Evolutionary conservation across 2,797 vertebrate species (phyloP).

Genomic region (Protonibea diacanthus): DNA sequence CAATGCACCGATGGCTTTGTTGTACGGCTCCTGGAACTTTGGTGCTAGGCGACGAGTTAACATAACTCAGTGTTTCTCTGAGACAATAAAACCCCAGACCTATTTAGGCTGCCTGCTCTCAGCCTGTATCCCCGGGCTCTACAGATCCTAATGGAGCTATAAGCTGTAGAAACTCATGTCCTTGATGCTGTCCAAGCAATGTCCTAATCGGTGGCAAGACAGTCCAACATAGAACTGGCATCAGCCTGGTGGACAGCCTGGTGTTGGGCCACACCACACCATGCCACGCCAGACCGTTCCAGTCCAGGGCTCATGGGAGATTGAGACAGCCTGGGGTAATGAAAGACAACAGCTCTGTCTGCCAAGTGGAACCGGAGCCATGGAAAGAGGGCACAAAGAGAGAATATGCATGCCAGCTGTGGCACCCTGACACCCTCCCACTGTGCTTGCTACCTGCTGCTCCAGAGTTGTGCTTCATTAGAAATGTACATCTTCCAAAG

Average conservation of each 20-base stretch:
- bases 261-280: constrained; percentile 44
- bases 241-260: constrained; percentile 52
- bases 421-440: constrained; percentile 57
- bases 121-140: constrained; percentile 43
- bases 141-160: constrained; percentile 60
- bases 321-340: constrained; percentile 77
- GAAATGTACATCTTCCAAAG: constrained; percentile 9
- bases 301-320: constrained; percentile 68
- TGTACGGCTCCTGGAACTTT: constrained; percentile 43
- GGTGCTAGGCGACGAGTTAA: constrained; percentile 33
- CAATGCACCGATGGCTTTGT: constrained; percentile 41
- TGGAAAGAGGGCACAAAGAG: constrained; percentile 60
- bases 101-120: constrained; percentile 51
- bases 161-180: constrained; percentile 64
- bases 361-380: constrained; percentile 78
- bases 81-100: constrained; percentile 52
- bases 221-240: constrained; percentile 74
- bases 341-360: constrained; percentile 79
- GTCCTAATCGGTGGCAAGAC: constrained; percentile 78
- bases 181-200: constrained; percentile 71
- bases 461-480: constrained; percentile 37
- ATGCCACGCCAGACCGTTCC: constrained; percentile 53
- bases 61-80: constrained; percentile 55
- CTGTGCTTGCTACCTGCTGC: constrained; percentile 66
- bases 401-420: constrained; percentile 68